Evolutionary conservation across 1,140 invertebrate genomes (phyloP), one percentile per base, ranked within the genome.

Genomic region (Brachionus rotundiformis): DNA sequence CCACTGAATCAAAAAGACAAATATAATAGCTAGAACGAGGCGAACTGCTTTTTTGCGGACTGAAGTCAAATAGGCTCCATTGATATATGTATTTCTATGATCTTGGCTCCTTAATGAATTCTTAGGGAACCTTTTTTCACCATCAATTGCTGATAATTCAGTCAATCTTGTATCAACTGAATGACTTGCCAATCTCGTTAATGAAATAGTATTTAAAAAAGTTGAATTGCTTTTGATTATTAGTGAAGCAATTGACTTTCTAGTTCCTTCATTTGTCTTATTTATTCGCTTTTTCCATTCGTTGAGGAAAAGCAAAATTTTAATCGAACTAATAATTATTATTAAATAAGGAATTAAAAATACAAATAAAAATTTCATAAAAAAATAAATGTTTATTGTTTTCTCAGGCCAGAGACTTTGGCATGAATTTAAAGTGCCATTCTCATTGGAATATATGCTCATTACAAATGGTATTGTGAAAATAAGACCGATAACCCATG

Each of bases 1-100:
- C 73, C 73, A 77, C 33, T 77, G 73, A 54, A 77, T 31, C 4
- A 77, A 8, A 77, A 77, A 77, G 6, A 77, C 25, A 31, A 77
- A 49, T 2, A 77, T 44, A 77, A 77, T 77, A 10, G 33, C 44
- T n/a, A 77, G 11, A 27, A 77, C 73, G 19, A 77, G 49, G 39
- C 73, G 73, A 3, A 77, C 73, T 3, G 73, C 73, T 49, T 77
- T 77, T n/a, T 49, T 59, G 16, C 49, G 39, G n/a, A 59, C 29
- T 16, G 49, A 77, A 3, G 44, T 47, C 8, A 68, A 68, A 68
- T 33, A 68, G 16, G 33, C 31, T 11, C 63, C 63, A 68, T 68
- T 68, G 10, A 36, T 36, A 16, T 68, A 63, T 4, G 13, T 29
- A 63, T 33, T 68, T 16, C 19, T 77, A n/a, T 49, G 25, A 10